phyloP scores from a whole-genome alignment of 2,888 invertebrate genomes.

The Drosophila eohydei region DNA sequence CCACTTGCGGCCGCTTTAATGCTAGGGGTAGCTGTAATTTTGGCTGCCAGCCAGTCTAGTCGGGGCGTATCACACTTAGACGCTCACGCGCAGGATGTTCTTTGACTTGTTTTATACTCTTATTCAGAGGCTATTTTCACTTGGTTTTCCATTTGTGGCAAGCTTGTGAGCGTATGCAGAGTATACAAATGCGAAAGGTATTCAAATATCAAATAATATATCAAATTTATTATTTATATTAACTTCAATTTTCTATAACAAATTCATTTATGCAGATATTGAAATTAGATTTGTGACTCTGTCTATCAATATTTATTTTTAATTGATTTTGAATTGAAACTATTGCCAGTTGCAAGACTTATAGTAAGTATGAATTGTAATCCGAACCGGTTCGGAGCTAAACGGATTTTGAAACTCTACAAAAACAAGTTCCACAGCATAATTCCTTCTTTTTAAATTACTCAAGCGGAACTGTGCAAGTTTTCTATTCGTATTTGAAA shows the following conservation, averaged over 20 bases:
- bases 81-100: conserved; percentile 12
- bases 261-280: too few relatives aligned
- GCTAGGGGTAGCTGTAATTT: conserved; percentile 17
- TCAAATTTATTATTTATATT: too few relatives aligned
- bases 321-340: too few relatives aligned
- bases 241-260: neutral
- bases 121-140: neutral
- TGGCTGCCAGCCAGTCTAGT: conserved; percentile 77
- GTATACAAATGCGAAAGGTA: neutral
- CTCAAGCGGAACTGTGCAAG: neutral
- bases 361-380: too few relatives aligned
- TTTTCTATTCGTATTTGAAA: neutral
- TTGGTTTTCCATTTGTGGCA: neutral
- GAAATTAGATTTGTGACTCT: too few relatives aligned
- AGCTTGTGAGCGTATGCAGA: neutral
- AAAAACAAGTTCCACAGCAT: too few relatives aligned
- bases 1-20: neutral
- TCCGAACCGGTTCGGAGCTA: too few relatives aligned
- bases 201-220: too few relatives aligned
- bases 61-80: conserved; percentile 22
- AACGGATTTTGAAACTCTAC: too few relatives aligned
- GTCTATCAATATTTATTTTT: too few relatives aligned
- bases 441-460: neutral
- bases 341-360: too few relatives aligned
- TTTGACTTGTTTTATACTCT: conserved; percentile 6